Base-by-base conservation (phyloP, 2,113 vertebrate species). In the Lepus americanus region DNA sequence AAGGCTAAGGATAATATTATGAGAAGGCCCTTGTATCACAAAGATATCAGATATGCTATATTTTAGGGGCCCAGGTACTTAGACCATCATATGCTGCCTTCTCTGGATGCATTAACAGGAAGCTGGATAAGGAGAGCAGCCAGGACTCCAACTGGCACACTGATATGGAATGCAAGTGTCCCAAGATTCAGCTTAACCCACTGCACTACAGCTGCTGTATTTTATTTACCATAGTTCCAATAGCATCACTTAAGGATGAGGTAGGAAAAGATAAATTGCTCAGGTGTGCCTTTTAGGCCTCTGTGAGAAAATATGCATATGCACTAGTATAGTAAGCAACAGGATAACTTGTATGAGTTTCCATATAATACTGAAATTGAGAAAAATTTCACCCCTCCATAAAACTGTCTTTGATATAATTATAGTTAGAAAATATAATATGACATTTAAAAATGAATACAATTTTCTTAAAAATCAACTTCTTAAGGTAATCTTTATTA, bases 401-500 rank as follows among this genome's bases (percentile, higher is more conserved):
- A 82, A 95, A 79, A 39, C 14, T 55, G 69, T 53, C n/a, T 93
- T 80, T 85, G 29, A 88, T 70, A 55, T 69, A 16, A 49, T 69
- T 27, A 55, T 55, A 70, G 20, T 69, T 83, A 70, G 23, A 88
- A 81, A 80, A 55, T 92, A n/a, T 59, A 10, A 27, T 86, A 16
- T 53, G 1, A 70, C 70, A 66, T 59, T 78, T 55, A 70, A 76
- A 89, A 93, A 88, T 2, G 13, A 93, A 92, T 78, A 77, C 8
- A 86, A 4, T 10, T 73, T 69, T 27, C 73, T 95, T 94, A 49
- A 85, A 93, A 89, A 25, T 63, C 55, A 87, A n/a, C 61, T 7
- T 85, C 8, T 67, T 3, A 1, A 53, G 9, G 59, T 61, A n/a
- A 82, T 73, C 9, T 61, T 33, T 33, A 90, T 87, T 22, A n/a